A percentile compares a stretch with the other conserved stretches of the same genome.
These are phyloP conservation scores for Mesocentrotus franciscanus DNA, from an alignment of 53 echinoderm and acorn worm genomes.

Conservation along the genomic window DNA sequence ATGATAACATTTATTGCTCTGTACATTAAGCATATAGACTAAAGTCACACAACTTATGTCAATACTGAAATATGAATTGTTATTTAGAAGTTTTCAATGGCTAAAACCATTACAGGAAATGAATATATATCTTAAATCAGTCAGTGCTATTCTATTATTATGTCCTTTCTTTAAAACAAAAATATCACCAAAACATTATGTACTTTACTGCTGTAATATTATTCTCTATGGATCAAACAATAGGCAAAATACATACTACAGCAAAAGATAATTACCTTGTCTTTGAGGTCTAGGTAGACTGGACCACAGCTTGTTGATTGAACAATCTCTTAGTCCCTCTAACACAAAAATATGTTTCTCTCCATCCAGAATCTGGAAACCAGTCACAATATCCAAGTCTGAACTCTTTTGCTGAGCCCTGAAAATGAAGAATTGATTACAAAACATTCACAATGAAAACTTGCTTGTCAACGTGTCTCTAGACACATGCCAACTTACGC, in stretches of 20 bases:
- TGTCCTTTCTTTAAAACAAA: too few relatives aligned
- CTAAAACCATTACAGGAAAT: background rate
- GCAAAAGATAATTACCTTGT: conserved; percentile 72
- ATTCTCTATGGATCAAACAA: too few relatives aligned
- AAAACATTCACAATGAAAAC: background rate
- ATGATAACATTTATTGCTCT: background rate
- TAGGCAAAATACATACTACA: too few relatives aligned
- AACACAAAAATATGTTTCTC: conserved; percentile 98
- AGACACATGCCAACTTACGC: background rate
- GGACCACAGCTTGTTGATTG: conserved; percentile 84
- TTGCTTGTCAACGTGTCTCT: background rate
- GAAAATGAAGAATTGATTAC: background rate
- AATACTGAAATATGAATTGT: background rate
- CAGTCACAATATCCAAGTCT: conserved; percentile 91
- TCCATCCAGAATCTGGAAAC: conserved; percentile 97
- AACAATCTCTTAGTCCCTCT: conserved; percentile 91
- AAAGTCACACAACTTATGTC: background rate
- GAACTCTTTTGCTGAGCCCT: conserved; percentile 89
- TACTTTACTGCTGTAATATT: too few relatives aligned
- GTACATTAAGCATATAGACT: background rate
- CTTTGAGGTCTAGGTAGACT: conserved; percentile 82
- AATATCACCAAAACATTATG: too few relatives aligned
- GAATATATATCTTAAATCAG: background rate
- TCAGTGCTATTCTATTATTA: background rate
- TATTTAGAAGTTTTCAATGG: background rate